A percentile compares a stretch with the other conserved stretches of the same genome.
Evolutionary conservation across 2,888 invertebrate genomes (phyloP).

Genomic region (Sarcophaga caerulescens): DNA sequence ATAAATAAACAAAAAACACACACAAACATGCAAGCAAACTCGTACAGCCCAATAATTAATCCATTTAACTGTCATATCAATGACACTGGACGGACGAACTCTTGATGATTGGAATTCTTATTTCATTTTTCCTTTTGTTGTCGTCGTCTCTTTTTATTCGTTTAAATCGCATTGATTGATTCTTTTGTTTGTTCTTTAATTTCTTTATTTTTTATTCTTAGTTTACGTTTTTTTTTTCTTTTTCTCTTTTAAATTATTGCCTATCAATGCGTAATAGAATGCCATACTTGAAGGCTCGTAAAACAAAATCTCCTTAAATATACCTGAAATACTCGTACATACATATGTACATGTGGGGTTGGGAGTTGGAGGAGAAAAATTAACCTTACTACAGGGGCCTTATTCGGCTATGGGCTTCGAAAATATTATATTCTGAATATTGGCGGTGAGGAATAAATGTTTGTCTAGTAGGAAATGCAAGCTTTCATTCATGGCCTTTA

Average conservation of each 20-base stretch:
- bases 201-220: not conserved
- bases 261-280: constrained; percentile 36
- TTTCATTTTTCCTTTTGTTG: not conserved
- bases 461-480: too few relatives aligned
- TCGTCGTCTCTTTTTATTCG: not conserved
- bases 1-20: not conserved
- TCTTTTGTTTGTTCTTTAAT: not conserved
- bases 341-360: not conserved
- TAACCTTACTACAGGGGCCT: not conserved
- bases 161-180: not conserved
- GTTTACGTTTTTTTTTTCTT: not conserved
- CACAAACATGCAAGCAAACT: too few relatives aligned
- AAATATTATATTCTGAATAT: too few relatives aligned
- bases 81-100: not conserved
- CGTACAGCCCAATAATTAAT: not conserved
- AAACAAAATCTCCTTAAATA: not conserved
- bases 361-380: not conserved
- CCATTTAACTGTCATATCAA: constrained; percentile 29
- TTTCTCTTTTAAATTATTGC: constrained; percentile 11
- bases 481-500: too few relatives aligned
- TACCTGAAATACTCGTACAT: not conserved
- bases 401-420: not conserved
- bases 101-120: not conserved
- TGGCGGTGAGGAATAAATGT: too few relatives aligned
- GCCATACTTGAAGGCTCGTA: constrained; percentile 29